Evolutionary conservation across 2,888 invertebrate species (phyloP).

Genomic region (Aleiodes leptofemur): DNA sequence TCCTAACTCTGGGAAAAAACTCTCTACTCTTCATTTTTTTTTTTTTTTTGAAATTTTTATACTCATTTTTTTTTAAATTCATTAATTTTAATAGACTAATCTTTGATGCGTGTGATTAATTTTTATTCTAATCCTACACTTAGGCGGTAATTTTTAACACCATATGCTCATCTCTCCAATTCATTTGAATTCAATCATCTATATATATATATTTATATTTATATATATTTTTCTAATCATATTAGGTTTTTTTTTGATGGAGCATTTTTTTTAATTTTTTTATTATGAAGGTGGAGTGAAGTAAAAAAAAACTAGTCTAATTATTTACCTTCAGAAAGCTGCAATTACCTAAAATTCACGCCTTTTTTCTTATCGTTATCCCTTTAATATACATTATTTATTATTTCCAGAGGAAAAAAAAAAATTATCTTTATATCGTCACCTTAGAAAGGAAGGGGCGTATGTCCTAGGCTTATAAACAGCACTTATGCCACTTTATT

Average conservation of each 20-base stretch:
- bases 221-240: not conserved
- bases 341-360: constrained; percentile 6
- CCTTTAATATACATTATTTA: constrained; percentile 3
- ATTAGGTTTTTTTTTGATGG: constrained; percentile 26
- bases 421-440: not conserved
- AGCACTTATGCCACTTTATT: not conserved
- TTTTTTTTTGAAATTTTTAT: constrained; percentile 40
- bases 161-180: constrained; percentile 38
- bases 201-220: not conserved
- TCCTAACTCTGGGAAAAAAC: constrained; percentile 38
- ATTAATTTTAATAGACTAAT: constrained; percentile 32
- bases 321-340: constrained; percentile 31
- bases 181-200: constrained; percentile 15
- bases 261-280: constrained; percentile 8
- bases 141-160: constrained; percentile 30
- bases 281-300: constrained; percentile 48
- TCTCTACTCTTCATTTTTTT: constrained; percentile 27
- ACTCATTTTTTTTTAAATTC: constrained; percentile 30
- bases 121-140: constrained; percentile 28
- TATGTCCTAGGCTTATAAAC: too few relatives aligned
- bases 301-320: constrained; percentile 55
- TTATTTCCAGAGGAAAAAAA: not conserved
- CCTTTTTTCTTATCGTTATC: not conserved
- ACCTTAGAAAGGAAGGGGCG: too few relatives aligned
- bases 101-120: constrained; percentile 33